Conservation (phyloP, 2,113 vertebrate species). For the Butorides virescens region DNA sequence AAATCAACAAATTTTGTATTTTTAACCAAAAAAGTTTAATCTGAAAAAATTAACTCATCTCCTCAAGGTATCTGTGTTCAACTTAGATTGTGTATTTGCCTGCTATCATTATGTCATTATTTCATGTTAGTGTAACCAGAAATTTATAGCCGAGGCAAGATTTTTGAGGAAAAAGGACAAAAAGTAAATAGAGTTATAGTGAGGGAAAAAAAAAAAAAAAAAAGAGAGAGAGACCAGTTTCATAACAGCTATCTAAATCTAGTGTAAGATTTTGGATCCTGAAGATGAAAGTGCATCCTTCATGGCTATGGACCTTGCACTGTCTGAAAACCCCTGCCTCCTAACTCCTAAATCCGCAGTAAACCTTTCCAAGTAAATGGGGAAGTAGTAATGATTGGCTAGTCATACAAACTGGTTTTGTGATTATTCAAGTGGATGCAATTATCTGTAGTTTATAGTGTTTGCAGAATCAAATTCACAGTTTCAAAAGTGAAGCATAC, state of each 20-base stretch:
- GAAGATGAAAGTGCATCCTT: neutral
- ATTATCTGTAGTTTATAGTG: neutral
- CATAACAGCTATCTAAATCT: neutral
- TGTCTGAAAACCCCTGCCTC: neutral
- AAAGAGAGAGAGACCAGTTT: neutral
- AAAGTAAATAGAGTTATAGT: too few species aligned
- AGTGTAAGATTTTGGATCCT: neutral
- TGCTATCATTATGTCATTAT: neutral
- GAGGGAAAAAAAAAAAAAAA: neutral
- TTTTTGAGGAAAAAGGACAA: neutral
- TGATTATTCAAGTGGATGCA: neutral
- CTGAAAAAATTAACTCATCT: neutral
- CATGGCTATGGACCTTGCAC: neutral
- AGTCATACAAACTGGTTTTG: neutral
- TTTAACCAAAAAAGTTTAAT: neutral
- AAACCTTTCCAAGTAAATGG: neutral
- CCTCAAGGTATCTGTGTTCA: neutral
- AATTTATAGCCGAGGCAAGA: neutral
- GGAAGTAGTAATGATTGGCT: neutral
- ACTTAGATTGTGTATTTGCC: neutral
- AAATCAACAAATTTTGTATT: neutral
- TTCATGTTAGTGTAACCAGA: neutral
- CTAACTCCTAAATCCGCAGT: neutral
- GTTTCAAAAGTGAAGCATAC: neutral
- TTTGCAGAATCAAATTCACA: neutral